Conservation (phyloP, 1,140 invertebrate genomes). For the Cydia amplana region DNA sequence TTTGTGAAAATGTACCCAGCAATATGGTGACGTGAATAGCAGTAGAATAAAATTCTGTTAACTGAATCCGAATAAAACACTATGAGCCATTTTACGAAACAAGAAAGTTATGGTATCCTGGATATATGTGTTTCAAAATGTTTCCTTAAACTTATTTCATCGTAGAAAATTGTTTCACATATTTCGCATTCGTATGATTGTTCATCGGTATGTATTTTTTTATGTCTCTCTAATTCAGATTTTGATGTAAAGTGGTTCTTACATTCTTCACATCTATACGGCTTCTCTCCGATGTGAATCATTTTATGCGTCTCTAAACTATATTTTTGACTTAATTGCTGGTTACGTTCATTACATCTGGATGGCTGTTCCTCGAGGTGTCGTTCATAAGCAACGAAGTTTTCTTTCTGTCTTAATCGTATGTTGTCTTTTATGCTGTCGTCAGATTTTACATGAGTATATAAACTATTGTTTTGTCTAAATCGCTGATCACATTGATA, state of each 20-base stretch:
- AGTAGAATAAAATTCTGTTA: too few relatives aligned
- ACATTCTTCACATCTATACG: not conserved
- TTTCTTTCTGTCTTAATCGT: too few relatives aligned
- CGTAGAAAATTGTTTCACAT: not conserved
- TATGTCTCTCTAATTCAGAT: not conserved
- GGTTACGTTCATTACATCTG: too few relatives aligned
- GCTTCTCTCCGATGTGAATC: not conserved
- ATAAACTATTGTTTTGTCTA: not conserved
- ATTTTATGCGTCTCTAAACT: not conserved
- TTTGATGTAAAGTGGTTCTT: not conserved
- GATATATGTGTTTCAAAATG: not conserved
- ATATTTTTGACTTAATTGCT: not conserved
- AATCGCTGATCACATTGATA: not conserved
- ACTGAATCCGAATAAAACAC: too few relatives aligned
- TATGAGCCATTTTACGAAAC: too few relatives aligned
- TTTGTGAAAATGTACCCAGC: too few relatives aligned
- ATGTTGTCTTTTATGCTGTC: not conserved
- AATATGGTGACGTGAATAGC: too few relatives aligned
- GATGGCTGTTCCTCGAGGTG: too few relatives aligned
- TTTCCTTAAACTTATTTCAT: not conserved
- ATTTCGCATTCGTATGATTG: constrained; percentile 8
- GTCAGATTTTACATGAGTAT: not conserved
- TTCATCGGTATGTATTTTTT: not conserved
- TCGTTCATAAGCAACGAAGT: too few relatives aligned
- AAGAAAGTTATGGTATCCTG: not conserved